These are phyloP conservation scores for Hyposoter dolosus DNA, from an alignment of 2,888 invertebrate species.

Conservation along the genomic window DNA sequence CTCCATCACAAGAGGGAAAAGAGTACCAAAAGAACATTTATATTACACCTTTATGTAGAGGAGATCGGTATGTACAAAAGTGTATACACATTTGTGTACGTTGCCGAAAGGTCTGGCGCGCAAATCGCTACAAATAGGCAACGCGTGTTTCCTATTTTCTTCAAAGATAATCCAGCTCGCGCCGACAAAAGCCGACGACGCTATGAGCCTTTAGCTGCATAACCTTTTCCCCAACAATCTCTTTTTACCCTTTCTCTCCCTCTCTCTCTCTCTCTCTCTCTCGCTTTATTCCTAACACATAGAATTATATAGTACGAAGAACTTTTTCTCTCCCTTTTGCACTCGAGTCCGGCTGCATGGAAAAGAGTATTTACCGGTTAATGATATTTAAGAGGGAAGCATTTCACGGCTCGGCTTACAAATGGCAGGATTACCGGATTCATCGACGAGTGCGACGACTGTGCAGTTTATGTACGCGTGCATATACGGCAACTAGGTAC, in stretches of 20 bases:
- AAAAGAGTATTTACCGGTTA: slow-evolving; percentile 70
- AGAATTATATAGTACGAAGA: neutral
- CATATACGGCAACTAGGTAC: slow-evolving; percentile 3
- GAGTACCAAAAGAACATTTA: slow-evolving; percentile 8
- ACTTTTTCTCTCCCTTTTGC: neutral
- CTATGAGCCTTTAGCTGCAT: slow-evolving; percentile 41
- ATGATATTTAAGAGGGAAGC: slow-evolving; percentile 80
- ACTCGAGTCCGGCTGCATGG: slow-evolving; percentile 19
- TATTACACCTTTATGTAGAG: slow-evolving; percentile 11
- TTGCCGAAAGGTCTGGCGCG: slow-evolving; percentile 70
- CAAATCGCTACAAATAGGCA: slow-evolving; percentile 75
- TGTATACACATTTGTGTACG: slow-evolving; percentile 10
- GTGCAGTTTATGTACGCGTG: slow-evolving; percentile 13
- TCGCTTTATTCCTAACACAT: neutral
- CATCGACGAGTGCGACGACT: slow-evolving; percentile 69
- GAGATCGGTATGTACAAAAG: neutral
- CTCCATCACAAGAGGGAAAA: slow-evolving; percentile 41
- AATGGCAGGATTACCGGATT: slow-evolving; percentile 81
- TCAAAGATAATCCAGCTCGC: slow-evolving; percentile 75
- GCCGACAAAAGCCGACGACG: slow-evolving; percentile 66
- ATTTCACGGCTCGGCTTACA: slow-evolving; percentile 79
- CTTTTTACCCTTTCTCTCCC: slow-evolving; percentile 10
- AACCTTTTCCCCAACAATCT: slow-evolving; percentile 46
- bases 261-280: slow-evolving; percentile 8
- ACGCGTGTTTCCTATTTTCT: slow-evolving; percentile 79